phyloP scores from a whole-genome alignment of 2,888 invertebrate genomes.

The Dromius quadrimaculatus region DNA sequence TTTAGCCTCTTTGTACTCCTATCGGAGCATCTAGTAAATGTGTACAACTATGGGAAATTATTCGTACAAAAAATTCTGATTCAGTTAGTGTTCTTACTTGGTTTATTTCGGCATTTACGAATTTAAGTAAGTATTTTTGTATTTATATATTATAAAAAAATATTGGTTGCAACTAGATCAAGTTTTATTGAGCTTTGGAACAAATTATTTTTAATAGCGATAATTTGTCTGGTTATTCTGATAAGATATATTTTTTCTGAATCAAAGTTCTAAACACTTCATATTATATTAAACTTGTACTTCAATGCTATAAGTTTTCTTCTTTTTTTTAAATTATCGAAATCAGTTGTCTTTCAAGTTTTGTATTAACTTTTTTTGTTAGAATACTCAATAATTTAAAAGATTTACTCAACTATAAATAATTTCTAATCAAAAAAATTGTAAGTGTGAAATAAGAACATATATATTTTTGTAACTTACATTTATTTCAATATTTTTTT shows the following conservation, averaged over 20 bases:
- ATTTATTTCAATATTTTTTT: too few relatives aligned
- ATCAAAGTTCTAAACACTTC: too few relatives aligned
- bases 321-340: too few relatives aligned
- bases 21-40: conserved; percentile 87
- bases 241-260: conserved; percentile 22
- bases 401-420: too few relatives aligned
- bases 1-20: conserved; percentile 80
- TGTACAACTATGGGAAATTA: conserved; percentile 80
- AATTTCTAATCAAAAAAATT: too few relatives aligned
- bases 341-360: too few relatives aligned
- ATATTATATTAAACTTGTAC: too few relatives aligned
- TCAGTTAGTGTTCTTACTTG: conserved; percentile 84
- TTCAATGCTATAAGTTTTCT: too few relatives aligned
- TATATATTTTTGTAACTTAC: too few relatives aligned
- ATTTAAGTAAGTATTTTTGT: conserved; percentile 75
- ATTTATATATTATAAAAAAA: not conserved
- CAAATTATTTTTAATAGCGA: not conserved
- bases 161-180: not conserved
- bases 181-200: conserved; percentile 20
- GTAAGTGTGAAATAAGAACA: too few relatives aligned
- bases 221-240: not conserved
- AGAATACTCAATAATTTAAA: too few relatives aligned
- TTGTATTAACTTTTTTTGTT: too few relatives aligned
- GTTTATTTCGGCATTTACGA: conserved; percentile 85
- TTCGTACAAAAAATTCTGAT: conserved; percentile 78